Conservation (phyloP, 2,797 vertebrate species). For the Mormyrus proboscirostris region DNA sequence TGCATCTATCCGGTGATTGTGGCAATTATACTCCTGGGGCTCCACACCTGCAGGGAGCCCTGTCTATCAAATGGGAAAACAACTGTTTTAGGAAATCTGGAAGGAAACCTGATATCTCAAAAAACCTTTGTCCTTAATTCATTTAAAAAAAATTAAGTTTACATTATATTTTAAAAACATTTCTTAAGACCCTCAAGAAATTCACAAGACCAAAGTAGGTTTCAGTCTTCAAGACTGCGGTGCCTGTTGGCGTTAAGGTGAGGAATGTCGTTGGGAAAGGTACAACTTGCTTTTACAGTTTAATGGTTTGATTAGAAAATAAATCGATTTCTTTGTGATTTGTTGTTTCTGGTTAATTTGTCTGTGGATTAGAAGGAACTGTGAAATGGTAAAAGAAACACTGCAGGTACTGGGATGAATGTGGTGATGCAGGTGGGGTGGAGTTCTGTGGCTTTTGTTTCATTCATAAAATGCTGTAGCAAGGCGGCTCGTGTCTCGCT, state of each 20-base stretch:
- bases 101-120: not conserved
- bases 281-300: not conserved
- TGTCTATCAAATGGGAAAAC: not conserved
- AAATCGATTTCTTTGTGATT: not conserved
- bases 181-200: not conserved
- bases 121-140: not conserved
- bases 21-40: not conserved
- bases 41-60: not conserved
- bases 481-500: constrained; percentile 45
- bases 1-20: not conserved
- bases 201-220: not conserved
- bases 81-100: not conserved
- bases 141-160: not conserved
- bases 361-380: not conserved
- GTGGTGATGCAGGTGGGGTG: not conserved
- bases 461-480: constrained; percentile 63
- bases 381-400: not conserved
- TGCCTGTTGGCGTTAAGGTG: not conserved
- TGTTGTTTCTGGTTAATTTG: not conserved
- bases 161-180: not conserved
- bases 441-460: constrained; percentile 25
- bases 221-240: not conserved
- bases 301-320: not conserved
- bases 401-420: not conserved
- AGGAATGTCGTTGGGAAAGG: not conserved